A percentile compares a stretch with the other conserved stretches of the same genome.
Conservation (phyloP, 1,140 invertebrate genomes). For the Brachionus asplanchnoidis region DNA sequence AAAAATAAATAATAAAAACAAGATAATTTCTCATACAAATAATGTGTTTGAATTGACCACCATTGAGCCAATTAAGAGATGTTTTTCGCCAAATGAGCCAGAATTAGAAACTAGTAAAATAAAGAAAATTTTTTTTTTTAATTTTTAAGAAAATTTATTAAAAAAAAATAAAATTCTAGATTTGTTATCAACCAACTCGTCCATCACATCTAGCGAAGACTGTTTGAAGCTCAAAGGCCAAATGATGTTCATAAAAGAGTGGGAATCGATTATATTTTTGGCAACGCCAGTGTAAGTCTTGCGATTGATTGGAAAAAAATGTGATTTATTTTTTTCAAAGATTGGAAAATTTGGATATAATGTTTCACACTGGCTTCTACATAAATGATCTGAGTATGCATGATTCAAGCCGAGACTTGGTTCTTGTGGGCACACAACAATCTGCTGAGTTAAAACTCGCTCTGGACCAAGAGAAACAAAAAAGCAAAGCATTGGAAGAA, state of each 20-base stretch:
- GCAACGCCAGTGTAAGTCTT: slow-evolving; percentile 75
- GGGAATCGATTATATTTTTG: slow-evolving; percentile 91
- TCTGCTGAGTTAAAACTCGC: slow-evolving; percentile 90
- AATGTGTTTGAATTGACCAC: slow-evolving; percentile 92
- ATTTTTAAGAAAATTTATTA: background rate
- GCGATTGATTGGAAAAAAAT: background rate
- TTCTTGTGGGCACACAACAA: slow-evolving; percentile 91
- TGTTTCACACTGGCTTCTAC: slow-evolving; percentile 82
- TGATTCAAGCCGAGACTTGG: slow-evolving; percentile 91
- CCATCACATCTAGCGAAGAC: background rate
- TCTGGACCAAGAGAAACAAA: slow-evolving; percentile 86
- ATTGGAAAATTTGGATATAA: slow-evolving; percentile 81
- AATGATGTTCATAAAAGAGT: slow-evolving; percentile 96
- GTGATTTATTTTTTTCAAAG: slow-evolving; percentile 46
- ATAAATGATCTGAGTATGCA: slow-evolving; percentile 97
- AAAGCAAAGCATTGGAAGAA: slow-evolving; percentile 89
- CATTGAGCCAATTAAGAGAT: slow-evolving; percentile 65
- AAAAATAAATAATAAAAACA: slow-evolving; percentile 39
- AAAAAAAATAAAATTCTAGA: background rate
- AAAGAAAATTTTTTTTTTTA: background rate
- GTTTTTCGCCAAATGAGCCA: background rate
- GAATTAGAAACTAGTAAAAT: background rate
- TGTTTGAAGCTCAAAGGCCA: slow-evolving; percentile 67
- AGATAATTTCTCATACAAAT: slow-evolving; percentile 88
- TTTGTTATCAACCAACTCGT: background rate